Evolutionary conservation across 2,113 vertebrate species (phyloP), one percentile per base, ranked within the genome.

Genomic region (Corythaeola cristata): DNA sequence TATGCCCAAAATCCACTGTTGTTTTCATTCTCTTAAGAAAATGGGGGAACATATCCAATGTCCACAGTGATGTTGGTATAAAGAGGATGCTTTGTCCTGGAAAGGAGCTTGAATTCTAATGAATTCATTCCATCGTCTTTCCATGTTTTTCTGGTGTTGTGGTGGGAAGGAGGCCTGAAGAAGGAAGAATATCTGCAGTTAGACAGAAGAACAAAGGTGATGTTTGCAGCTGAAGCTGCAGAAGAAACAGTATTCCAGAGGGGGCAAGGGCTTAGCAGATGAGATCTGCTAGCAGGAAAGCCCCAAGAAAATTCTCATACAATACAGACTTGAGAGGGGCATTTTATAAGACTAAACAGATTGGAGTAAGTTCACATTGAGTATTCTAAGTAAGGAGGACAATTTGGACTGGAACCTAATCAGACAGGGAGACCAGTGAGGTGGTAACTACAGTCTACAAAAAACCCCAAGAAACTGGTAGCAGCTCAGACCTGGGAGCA

Each of bases 91-190:
- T 96, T 89, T 45, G 88, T 96, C 58, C 94, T 96, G 53, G 97
- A 96, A 84, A 98, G 85, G 18, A 98, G 91, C 53, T 73, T 98
- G 94, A 97, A 98, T 27, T 97, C 93, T n/a, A 98, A 49, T 4
- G 98, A 98, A 73, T 98, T 98, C 97, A 98, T 98, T 72, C 98
- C 98, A n/a, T 98, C 98, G 10, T 96, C 96, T 76, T 93, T 97
- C 98, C 98, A 98, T 15, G 95, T 98, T 75, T 84, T 95, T 33
- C 83, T 86, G 39, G 97, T 97, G 59, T 95, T 88, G 12, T 91
- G 91, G 16, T 41, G 52, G 39, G 92, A 89, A 86, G 74, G 27
- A 83, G 93, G 85, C 88, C 96, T 97, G 72, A 63, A 69, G 52
- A 75, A 81, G 39, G 32, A 81, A 94, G 22, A 88, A 76, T 5